Conservation (phyloP, 2,888 invertebrate genomes). For the Orchesellides sinensis region DNA sequence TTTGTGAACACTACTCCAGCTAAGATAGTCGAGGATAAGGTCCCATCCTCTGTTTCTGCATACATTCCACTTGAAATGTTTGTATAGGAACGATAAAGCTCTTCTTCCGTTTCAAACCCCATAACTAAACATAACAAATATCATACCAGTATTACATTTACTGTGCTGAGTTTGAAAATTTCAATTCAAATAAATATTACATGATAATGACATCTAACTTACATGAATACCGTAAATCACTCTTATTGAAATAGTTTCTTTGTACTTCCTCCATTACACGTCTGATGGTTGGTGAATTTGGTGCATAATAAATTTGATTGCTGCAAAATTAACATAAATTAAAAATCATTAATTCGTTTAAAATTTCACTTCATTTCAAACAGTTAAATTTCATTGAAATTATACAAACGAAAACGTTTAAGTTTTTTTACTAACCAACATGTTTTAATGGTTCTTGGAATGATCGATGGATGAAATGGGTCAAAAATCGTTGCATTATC, state of each 20-base stretch:
- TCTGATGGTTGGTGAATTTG: slow-evolving; percentile 63
- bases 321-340: slow-evolving; percentile 54
- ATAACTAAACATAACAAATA: slow-evolving; percentile 42
- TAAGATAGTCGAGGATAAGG: slow-evolving; percentile 56
- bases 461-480: slow-evolving; percentile 73
- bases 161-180: neutral
- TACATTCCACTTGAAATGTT: slow-evolving; percentile 52
- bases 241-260: slow-evolving; percentile 62
- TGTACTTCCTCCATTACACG: slow-evolving; percentile 67
- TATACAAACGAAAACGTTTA: neutral
- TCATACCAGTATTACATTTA: neutral
- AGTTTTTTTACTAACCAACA: slow-evolving; percentile 64
- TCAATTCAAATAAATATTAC: slow-evolving; percentile 14
- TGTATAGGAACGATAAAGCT: slow-evolving; percentile 57
- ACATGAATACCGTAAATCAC: slow-evolving; percentile 67
- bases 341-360: neutral
- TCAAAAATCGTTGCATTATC: slow-evolving; percentile 76
- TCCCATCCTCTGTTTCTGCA: slow-evolving; percentile 56
- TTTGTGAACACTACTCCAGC: slow-evolving; percentile 71
- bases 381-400: too few relatives aligned
- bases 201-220: slow-evolving; percentile 10
- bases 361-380: too few relatives aligned
- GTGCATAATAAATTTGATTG: slow-evolving; percentile 72
- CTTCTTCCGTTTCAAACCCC: slow-evolving; percentile 68
- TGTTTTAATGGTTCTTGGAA: slow-evolving; percentile 51